Conservation (phyloP, 2,888 invertebrate species). For the Zaprionus lineosus region DNA sequence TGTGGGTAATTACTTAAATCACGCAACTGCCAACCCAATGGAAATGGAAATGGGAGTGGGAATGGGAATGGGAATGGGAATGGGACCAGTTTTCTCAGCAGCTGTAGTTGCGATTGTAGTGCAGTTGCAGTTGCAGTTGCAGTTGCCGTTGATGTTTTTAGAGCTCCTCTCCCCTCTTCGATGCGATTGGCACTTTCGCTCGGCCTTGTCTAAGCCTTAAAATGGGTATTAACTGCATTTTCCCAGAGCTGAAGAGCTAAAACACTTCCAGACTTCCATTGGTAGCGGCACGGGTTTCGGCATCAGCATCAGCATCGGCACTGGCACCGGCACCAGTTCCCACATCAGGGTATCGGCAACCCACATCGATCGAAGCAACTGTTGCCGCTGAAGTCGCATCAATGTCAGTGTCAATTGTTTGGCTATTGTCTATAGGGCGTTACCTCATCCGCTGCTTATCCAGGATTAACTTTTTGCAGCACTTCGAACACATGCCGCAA, state of each 20-base stretch:
- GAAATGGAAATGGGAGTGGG: conserved; percentile 7
- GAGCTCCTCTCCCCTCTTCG: too few species aligned
- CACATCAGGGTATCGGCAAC: too few species aligned
- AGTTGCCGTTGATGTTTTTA: too few species aligned
- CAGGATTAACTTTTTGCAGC: conserved; percentile 62
- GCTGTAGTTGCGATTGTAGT: not conserved
- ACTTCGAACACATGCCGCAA: conserved; percentile 63
- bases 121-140: conserved; percentile 4
- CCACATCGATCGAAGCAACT: conserved; percentile 28
- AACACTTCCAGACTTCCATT: too few species aligned
- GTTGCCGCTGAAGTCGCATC: conserved; percentile 37
- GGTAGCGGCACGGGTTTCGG: too few species aligned
- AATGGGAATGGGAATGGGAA: not conserved
- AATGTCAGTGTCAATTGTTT: conserved; percentile 64
- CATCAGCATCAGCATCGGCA: too few species aligned
- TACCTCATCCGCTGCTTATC: conserved; percentile 61
- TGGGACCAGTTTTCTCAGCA: conserved; percentile 1
- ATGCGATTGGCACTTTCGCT: conserved; percentile 48
- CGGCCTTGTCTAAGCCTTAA: conserved; percentile 64
- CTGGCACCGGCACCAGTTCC: too few species aligned
- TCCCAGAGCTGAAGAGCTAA: conserved; percentile 32
- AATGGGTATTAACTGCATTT: conserved; percentile 36
- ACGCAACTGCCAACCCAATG: conserved; percentile 48
- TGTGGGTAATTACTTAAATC: conserved; percentile 62
- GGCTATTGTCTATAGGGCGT: conserved; percentile 61